Evolutionary conservation across 1,140 invertebrate species (phyloP), one percentile per base, ranked within the genome.

Genomic region (Halesus radiatus): DNA sequence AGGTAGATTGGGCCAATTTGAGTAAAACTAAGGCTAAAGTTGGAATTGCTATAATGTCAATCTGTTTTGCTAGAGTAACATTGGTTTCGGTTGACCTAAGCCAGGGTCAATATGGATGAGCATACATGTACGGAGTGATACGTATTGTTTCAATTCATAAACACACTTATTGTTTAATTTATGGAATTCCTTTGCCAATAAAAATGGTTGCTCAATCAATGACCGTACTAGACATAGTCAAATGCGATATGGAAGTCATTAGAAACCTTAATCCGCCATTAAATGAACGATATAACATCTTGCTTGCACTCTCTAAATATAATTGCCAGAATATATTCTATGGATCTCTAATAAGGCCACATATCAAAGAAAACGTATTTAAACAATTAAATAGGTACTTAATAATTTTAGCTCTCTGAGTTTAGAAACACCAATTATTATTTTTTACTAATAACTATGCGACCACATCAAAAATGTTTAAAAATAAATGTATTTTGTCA

Each of bases 341-440:
- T 20, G 18, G 32, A 52, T 70, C 66, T 70, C 66, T 45, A 70
- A 45, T 23, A 70, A 23, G 45, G 45, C 66, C 29, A 70, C 32
- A 52, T 52, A 52, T 70, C 45, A 52, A 70, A 70, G 66, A 45
- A 45, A 45, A 70, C 16, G 16, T 70, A 52, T 52, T 45, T 45
- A 45, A 45, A 45, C 37, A 70, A 37, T 70, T 70, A 23, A 20
- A 45, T 70, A 45, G 29, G 10, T 45, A 22, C 26, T 23, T 37
- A 26, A 23, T 20, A 70, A 29, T 18, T 52, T 18, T 70, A 70
- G 29, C 45, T 70, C 66, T 45, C 66, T 45, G 66, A 45, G 32
- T 70, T n/a, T 70, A 45, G 3, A 70, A 23, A 16, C 10, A 70
- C 18, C 66, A 18, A 70, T 20, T 70, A 20, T 29, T 60, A 60